Percentiles rank a stretch among this genome's conserved stretches.
phyloP scores from a whole-genome alignment of 2,113 vertebrate genomes.

The Alexandromys fortis region DNA sequence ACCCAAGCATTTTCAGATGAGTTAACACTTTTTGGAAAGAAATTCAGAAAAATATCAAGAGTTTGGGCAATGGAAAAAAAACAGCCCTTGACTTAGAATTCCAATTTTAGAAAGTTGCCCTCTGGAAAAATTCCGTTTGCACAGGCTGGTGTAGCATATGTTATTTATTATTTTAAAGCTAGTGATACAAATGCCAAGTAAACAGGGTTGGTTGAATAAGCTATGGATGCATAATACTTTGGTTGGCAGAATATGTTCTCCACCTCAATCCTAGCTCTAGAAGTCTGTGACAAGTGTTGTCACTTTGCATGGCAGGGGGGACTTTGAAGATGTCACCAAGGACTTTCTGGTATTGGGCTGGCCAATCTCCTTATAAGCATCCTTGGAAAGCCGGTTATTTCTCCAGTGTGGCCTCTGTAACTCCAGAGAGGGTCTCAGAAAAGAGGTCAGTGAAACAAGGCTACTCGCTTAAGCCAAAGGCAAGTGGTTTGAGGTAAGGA shows the following conservation, averaged over 20 bases:
- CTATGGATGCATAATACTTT: background rate
- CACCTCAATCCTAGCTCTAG: background rate
- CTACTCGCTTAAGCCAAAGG: background rate
- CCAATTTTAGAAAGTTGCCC: conserved; percentile 64
- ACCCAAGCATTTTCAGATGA: background rate
- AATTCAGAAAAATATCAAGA: conserved; percentile 46
- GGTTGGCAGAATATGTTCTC: background rate
- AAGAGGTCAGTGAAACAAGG: background rate
- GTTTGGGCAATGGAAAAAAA: conserved; percentile 25
- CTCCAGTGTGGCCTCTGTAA: background rate
- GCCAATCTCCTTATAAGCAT: background rate
- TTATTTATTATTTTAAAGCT: conserved; percentile 48
- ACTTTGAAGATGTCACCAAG: background rate
- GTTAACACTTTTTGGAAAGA: conserved; percentile 34
- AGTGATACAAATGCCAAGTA: background rate
- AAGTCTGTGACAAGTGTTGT: background rate
- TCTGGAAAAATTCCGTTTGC: conserved; percentile 52
- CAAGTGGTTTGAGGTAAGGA: background rate
- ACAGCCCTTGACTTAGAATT: conserved; percentile 49
- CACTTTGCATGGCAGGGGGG: background rate
- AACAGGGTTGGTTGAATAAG: background rate
- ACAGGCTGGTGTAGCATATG: background rate
- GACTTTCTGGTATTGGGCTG: background rate
- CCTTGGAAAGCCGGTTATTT: background rate
- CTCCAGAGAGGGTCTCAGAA: background rate